A percentile compares a stretch with the other conserved stretches of the same genome.
Conservation (phyloP, 92 coral and sea anemone species). For the Parazoanthus swiftii region DNA sequence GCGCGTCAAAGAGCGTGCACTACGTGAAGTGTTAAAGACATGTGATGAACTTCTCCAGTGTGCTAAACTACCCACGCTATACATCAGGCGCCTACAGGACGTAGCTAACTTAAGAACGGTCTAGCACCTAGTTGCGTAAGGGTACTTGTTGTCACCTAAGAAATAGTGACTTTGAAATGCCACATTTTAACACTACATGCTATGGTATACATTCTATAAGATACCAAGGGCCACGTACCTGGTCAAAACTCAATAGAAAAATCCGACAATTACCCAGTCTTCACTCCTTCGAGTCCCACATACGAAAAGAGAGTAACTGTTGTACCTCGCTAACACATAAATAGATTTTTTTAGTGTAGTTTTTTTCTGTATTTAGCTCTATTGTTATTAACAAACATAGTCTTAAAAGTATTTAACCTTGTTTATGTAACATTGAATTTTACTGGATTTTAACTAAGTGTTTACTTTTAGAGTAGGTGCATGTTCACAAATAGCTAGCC, state of each 20-base stretch:
- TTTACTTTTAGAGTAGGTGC: neutral
- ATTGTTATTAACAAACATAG: constrained; percentile 16
- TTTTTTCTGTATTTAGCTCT: constrained; percentile 20
- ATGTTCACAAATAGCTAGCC: constrained; percentile 22
- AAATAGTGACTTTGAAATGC: constrained; percentile 32
- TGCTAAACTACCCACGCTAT: constrained; percentile 37
- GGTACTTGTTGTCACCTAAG: constrained; percentile 27
- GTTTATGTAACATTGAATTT: constrained; percentile 8
- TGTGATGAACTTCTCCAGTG: constrained; percentile 13
- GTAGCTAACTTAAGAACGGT: constrained; percentile 25
- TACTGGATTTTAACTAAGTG: constrained; percentile 22
- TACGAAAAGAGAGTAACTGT: constrained; percentile 33
- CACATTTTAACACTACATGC: constrained; percentile 26
- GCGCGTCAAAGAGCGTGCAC: constrained; percentile 39
- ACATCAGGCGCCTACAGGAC: constrained; percentile 40
- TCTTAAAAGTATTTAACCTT: neutral
- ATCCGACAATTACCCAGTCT: constrained; percentile 2
- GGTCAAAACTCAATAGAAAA: constrained; percentile 22
- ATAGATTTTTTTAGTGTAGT: constrained; percentile 16
- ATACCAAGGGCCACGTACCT: constrained; percentile 39
- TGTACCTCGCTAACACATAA: constrained; percentile 35
- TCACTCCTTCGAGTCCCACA: constrained; percentile 20
- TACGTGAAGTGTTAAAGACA: too few species aligned
- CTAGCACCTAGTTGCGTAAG: constrained; percentile 31
- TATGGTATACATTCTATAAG: constrained; percentile 45